Conservation (phyloP, 1,140 invertebrate genomes). For the Musca domestica region DNA sequence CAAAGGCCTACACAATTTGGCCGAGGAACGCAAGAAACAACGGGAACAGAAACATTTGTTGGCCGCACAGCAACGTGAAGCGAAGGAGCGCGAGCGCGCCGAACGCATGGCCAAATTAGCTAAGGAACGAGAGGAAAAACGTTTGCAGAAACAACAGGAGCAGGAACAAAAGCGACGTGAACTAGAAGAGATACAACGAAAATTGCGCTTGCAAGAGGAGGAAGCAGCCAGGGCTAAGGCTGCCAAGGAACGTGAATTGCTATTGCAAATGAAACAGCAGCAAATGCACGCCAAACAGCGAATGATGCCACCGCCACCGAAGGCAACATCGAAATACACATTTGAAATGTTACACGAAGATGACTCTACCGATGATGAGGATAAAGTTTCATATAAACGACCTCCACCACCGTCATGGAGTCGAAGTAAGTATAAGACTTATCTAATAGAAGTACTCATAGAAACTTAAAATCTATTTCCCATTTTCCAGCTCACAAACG, state of each 20-base stretch:
- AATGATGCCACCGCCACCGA: slow-evolving; percentile 42
- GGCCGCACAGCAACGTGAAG: slow-evolving; percentile 59
- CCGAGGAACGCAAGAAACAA: slow-evolving; percentile 60
- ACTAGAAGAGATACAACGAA: slow-evolving; percentile 58
- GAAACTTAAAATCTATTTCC: slow-evolving; percentile 17
- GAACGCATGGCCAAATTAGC: slow-evolving; percentile 57
- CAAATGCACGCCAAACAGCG: slow-evolving; percentile 34
- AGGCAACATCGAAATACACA: slow-evolving; percentile 43
- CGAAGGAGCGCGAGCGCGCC: slow-evolving; percentile 57
- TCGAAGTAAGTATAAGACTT: slow-evolving; percentile 47
- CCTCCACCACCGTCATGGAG: slow-evolving; percentile 59
- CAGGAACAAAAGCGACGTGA: slow-evolving; percentile 55
- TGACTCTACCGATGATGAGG: slow-evolving; percentile 61
- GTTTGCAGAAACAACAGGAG: slow-evolving; percentile 56
- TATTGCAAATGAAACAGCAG: slow-evolving; percentile 42
- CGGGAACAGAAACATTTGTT: slow-evolving; percentile 62
- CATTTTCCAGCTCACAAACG: slow-evolving; percentile 36
- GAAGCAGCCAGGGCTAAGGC: slow-evolving; percentile 52
- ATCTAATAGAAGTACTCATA: background rate
- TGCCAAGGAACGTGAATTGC: slow-evolving; percentile 45
- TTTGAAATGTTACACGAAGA: slow-evolving; percentile 57
- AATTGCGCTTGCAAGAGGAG: slow-evolving; percentile 53
- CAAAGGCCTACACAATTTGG: slow-evolving; percentile 45
- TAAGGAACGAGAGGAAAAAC: slow-evolving; percentile 58
- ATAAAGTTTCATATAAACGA: slow-evolving; percentile 53